Base-by-base conservation (phyloP, 92 coral and sea anemone genomes). In the Chrysogorgia sp. region DNA sequence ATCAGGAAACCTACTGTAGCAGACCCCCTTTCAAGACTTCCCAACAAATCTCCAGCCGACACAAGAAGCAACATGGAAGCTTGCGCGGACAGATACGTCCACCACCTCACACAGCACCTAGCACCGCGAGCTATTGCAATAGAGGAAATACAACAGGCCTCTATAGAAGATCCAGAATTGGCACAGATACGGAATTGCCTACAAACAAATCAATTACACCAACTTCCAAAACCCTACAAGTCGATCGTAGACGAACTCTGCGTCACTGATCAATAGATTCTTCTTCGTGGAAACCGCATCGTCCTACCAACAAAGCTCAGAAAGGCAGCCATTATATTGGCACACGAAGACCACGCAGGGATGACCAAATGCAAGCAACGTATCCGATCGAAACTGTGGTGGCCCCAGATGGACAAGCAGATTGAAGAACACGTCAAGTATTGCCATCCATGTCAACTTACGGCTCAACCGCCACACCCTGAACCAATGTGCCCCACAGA, bases 1-100 rank as follows among this genome's bases (percentile, higher is more conserved):
- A 22, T 4, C 34, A 5, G 43, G 37, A 22, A 86, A 86, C n/a
- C n/a, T n/a, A n/a, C n/a, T 65, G 74, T 81, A 23, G 86, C 86
- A 1, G 76, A 81, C 74, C 70, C 81, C 47, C 37, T 81, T 41
- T 81, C 80, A 26, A 49, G 75, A 21, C 64, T 72, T 14, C 82
- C 74, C 23, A 78, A n/a, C n/a, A n/a, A n/a, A n/a, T n/a, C n/a
- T n/a, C n/a, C n/a, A n/a, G n/a, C n/a, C n/a, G n/a, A n/a, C n/a
- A n/a, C n/a, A n/a, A n/a, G 85, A 52, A 79, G 85, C 48, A 83
- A 83, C 83, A 87, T 64, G 79, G 80, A 87, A 63, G 55, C 65
- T 26, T 87, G 88, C 45, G 82, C 81, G 23, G 87, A 86, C 34
- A 34, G 84, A 14, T 86, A 60, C 13, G 84, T 82, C 22, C 75